Percentiles rank a stretch among this genome's conserved stretches.
phyloP scores from a whole-genome alignment of 2,797 vertebrate species.

The Crypturellus tataupa region DNA sequence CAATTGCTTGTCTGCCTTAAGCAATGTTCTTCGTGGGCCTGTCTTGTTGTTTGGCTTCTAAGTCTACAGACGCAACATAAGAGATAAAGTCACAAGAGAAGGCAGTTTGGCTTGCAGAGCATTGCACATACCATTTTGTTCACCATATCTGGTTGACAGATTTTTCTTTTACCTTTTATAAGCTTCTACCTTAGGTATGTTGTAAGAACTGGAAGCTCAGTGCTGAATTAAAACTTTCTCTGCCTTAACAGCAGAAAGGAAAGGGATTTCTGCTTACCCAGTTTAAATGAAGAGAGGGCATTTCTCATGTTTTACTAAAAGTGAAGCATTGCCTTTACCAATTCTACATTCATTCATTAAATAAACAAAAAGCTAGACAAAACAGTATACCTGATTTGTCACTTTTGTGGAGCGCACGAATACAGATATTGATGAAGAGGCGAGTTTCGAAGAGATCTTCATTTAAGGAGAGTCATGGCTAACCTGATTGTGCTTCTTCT shows the following conservation, averaged over 20 bases:
- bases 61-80: neutral
- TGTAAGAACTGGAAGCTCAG: neutral
- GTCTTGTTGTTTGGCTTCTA: neutral
- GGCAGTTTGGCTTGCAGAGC: neutral
- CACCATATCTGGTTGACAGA: neutral
- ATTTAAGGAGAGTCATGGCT: neutral
- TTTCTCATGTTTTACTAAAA: neutral
- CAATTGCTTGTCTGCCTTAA: neutral
- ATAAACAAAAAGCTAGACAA: neutral
- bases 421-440: neutral
- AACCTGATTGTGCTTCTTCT: neutral
- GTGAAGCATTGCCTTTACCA: neutral
- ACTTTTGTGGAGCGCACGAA: neutral
- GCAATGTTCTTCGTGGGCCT: neutral
- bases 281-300: neutral
- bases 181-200: accelerated
- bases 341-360: neutral
- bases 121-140: neutral
- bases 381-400: accelerated
- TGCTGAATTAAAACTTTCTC: neutral
- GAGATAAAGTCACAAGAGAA: neutral
- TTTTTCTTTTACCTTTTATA: neutral
- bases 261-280: neutral
- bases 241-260: accelerated
- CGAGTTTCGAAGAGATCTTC: neutral